Percentiles rank a stretch among this genome's conserved stretches.
These are phyloP conservation scores for Stigmatopora argus DNA, from an alignment of 2,113 vertebrate species.

Conservation along the genomic window DNA sequence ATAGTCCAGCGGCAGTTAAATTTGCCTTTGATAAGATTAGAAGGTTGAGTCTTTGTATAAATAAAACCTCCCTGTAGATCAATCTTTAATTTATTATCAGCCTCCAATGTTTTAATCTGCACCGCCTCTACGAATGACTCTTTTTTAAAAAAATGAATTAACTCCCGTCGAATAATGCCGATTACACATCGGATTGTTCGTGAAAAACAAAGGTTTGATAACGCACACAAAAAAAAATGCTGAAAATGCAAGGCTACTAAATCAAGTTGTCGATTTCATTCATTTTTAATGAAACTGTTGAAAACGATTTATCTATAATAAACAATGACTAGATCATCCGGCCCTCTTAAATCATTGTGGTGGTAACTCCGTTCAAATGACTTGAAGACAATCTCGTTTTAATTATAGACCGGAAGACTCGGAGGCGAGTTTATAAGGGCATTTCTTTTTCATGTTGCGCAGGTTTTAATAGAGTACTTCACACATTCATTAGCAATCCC, in stretches of 20 bases:
- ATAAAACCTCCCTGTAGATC: constrained; percentile 6
- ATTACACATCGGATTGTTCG: not conserved
- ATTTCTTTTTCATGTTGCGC: not conserved
- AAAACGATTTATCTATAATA: not conserved
- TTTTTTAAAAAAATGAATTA: not conserved
- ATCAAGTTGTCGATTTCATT: not conserved
- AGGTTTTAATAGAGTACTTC: not conserved
- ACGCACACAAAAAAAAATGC: not conserved
- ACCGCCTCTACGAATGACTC: not conserved
- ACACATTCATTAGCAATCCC: not conserved
- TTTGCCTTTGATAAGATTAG: constrained; percentile 5
- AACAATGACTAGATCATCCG: not conserved
- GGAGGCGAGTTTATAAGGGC: not conserved
- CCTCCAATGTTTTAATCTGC: not conserved
- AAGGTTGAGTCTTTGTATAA: not conserved
- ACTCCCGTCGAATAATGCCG: not conserved
- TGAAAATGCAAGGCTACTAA: not conserved
- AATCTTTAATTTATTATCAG: constrained; percentile 10
- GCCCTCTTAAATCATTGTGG: not conserved
- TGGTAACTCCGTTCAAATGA: not conserved
- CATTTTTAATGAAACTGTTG: not conserved
- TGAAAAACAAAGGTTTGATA: not conserved
- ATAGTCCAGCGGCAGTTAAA: not conserved
- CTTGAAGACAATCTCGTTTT: not conserved
- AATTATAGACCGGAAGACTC: not conserved